These are phyloP conservation scores for Drosophila nebulosa DNA, from an alignment of 1,140 invertebrate species.

Conservation along the genomic window DNA sequence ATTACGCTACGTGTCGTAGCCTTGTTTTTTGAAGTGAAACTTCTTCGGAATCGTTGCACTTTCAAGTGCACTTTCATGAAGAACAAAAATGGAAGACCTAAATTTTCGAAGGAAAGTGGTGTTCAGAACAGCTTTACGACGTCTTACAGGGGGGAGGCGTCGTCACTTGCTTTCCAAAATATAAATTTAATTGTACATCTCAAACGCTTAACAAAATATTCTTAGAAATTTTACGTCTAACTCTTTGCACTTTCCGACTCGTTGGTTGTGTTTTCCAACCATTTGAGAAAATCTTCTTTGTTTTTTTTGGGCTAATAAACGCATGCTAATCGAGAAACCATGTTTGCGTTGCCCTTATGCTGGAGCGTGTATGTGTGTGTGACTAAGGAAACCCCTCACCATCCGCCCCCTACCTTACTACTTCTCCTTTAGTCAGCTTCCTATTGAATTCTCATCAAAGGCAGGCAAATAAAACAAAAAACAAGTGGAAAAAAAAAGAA, in stretches of 20 bases:
- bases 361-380: not conserved
- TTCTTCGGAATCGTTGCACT: too few relatives aligned
- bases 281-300: not conserved
- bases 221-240: not conserved
- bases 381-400: not conserved
- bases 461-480: not conserved
- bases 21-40: too few relatives aligned
- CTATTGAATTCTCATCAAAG: conserved; percentile 19
- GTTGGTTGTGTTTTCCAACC: not conserved
- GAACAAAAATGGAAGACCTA: too few relatives aligned
- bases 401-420: not conserved
- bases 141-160: too few relatives aligned
- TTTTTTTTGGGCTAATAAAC: conserved; percentile 8
- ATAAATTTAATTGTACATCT: too few relatives aligned
- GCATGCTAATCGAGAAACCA: conserved; percentile 10
- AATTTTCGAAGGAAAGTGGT: too few relatives aligned
- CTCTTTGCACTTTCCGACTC: not conserved
- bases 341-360: not conserved
- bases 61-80: too few relatives aligned
- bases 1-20: too few relatives aligned
- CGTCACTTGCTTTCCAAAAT: too few relatives aligned
- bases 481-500: conserved; percentile 4
- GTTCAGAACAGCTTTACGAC: too few relatives aligned
- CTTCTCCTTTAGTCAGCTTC: not conserved
- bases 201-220: not conserved